Conservation (phyloP, 2,888 invertebrate genomes). For the Epinotia bilunana region DNA sequence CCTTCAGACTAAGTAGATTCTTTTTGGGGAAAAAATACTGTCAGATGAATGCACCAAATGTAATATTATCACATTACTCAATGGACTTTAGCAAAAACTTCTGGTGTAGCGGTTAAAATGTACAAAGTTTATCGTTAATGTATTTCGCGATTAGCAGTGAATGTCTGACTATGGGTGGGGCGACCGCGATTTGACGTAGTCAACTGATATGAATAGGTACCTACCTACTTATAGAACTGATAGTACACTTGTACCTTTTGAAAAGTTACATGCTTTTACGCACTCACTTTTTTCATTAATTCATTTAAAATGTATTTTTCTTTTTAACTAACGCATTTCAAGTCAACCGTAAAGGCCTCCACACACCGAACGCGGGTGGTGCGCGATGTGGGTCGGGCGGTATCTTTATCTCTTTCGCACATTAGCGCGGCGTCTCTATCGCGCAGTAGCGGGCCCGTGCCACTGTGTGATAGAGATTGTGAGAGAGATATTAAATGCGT, state of each 20-base stretch:
- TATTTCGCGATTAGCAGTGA: slow-evolving; percentile 33
- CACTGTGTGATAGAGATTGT: too few relatives aligned
- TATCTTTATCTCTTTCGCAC: too few relatives aligned
- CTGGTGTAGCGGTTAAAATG: slow-evolving; percentile 10
- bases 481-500: too few relatives aligned
- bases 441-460: too few relatives aligned
- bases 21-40: too few relatives aligned
- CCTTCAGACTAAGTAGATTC: too few relatives aligned
- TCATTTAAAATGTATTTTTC: slow-evolving; percentile 21
- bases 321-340: slow-evolving; percentile 29
- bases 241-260: background rate
- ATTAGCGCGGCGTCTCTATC: too few relatives aligned
- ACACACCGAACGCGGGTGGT: too few relatives aligned
- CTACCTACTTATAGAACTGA: background rate
- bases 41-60: too few relatives aligned
- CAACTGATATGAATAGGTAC: slow-evolving; percentile 18
- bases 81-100: background rate
- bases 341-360: slow-evolving; percentile 28
- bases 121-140: slow-evolving; percentile 33
- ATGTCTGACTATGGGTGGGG: slow-evolving; percentile 22
- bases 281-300: background rate
- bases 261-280: background rate
- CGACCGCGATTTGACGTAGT: slow-evolving; percentile 32
- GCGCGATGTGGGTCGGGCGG: too few relatives aligned
- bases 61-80: background rate